These are phyloP conservation scores for Sarcophaga bullata DNA, from an alignment of 1,140 invertebrate species.

Conservation along the genomic window DNA sequence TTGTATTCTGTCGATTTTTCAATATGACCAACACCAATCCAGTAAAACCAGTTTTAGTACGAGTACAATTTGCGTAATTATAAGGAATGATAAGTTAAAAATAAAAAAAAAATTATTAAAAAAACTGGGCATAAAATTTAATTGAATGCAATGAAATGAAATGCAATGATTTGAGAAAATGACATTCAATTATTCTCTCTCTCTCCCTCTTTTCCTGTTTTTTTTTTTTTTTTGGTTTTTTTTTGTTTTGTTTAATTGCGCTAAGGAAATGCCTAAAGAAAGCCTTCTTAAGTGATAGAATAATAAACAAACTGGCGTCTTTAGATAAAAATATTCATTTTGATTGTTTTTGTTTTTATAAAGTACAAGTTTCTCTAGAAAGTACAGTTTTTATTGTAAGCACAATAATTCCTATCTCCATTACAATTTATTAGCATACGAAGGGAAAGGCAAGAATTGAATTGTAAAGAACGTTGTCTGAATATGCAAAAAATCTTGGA, in stretches of 20 bases:
- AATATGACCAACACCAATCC: too few relatives aligned
- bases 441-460: background rate
- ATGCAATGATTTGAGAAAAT: background rate
- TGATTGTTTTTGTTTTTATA: too few relatives aligned
- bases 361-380: too few relatives aligned
- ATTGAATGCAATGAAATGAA: background rate
- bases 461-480: too few relatives aligned
- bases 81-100: conserved; percentile 4
- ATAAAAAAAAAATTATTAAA: too few relatives aligned
- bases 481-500: too few relatives aligned
- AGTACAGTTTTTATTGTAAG: too few relatives aligned
- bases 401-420: conserved; percentile 20
- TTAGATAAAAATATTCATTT: background rate
- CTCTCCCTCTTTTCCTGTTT: too few relatives aligned
- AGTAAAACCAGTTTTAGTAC: too few relatives aligned
- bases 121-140: background rate
- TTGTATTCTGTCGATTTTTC: too few relatives aligned
- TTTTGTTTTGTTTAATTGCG: background rate
- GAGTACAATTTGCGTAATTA: background rate
- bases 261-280: background rate
- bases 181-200: background rate
- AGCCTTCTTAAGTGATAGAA: background rate
- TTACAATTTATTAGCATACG: background rate
- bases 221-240: too few relatives aligned
- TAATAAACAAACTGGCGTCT: background rate